Conservation (phyloP, 2,113 vertebrate species). For the Mionectes macconnelli region DNA sequence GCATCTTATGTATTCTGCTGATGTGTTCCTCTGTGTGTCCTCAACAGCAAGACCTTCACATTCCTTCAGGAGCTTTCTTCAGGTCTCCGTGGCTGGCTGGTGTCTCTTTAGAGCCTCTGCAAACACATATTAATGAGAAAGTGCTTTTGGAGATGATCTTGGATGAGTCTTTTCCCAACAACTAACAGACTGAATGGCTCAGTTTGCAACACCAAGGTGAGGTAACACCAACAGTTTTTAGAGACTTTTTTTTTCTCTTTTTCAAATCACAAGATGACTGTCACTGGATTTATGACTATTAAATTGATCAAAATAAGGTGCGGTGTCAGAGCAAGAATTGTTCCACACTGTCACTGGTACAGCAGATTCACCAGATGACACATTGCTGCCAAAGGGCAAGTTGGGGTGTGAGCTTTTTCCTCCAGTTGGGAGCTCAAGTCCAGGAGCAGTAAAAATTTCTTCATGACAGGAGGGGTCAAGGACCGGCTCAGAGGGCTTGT, state of each 20-base stretch:
- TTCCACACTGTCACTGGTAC: background rate
- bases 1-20: constrained; percentile 34
- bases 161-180: background rate
- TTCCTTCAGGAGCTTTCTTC: background rate
- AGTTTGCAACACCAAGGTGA: background rate
- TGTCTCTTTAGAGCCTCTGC: background rate
- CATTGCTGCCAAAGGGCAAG: background rate
- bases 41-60: constrained; percentile 29
- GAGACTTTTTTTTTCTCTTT: background rate
- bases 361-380: background rate
- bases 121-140: background rate
- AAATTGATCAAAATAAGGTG: background rate
- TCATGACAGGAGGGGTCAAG: background rate
- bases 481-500: background rate
- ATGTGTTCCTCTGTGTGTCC: constrained; percentile 29
- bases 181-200: background rate
- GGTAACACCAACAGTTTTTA: background rate
- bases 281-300: background rate
- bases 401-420: background rate
- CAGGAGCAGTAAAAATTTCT: background rate
- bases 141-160: background rate
- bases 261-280: background rate
- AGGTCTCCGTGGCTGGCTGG: background rate
- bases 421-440: background rate
- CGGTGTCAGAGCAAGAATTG: background rate